Base-by-base conservation (phyloP, 2,113 vertebrate species). In the Elachura formosa region DNA sequence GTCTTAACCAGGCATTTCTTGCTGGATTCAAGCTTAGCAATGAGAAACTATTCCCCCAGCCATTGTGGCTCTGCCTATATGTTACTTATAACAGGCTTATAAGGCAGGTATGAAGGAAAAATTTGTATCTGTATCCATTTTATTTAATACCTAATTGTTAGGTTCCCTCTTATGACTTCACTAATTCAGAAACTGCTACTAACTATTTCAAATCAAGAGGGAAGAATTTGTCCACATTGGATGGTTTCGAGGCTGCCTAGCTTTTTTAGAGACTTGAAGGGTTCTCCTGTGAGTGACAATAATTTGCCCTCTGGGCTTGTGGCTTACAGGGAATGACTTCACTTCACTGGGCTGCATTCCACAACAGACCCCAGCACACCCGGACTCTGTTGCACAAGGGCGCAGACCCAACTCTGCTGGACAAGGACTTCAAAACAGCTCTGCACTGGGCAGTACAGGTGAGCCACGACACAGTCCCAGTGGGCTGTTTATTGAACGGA, bases 391-490 rank as follows among this genome's bases (percentile, higher is more conserved):
- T 99, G 94, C 98, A 98, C 91, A 99, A 97, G 66, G 98, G 98
- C 83, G 98, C 98, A 36, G 98, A 99, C 64, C 98, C 97, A 9
- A 98, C 98, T 3, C 96, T 99, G 48, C 98, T 99, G 95, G 99
- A 99, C 97, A 99, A 99, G 89, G 98, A 99, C 95, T 99, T 98
- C 81, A 98, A 98, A 97, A 99, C 98, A 3, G 98, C 98, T 78
- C 98, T 99, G 75, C 99, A 99, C 72, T 99, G 99, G 99, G 99
- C 98, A 34, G 98, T 98, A 29, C 99, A 99, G 98, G 99, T 99
- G 87, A 95, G 96, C 48, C 18, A 31, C 0, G 4, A 7, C 14
- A 2, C 2, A 0, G 15, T 68, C 59, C 28, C 54, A 48, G 6
- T 22, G 48, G 38, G 15, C 21, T 43, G 19, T 31, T 76, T n/a